phyloP scores from a whole-genome alignment of 2,113 vertebrate species.

The Lutjanus erythropterus region DNA sequence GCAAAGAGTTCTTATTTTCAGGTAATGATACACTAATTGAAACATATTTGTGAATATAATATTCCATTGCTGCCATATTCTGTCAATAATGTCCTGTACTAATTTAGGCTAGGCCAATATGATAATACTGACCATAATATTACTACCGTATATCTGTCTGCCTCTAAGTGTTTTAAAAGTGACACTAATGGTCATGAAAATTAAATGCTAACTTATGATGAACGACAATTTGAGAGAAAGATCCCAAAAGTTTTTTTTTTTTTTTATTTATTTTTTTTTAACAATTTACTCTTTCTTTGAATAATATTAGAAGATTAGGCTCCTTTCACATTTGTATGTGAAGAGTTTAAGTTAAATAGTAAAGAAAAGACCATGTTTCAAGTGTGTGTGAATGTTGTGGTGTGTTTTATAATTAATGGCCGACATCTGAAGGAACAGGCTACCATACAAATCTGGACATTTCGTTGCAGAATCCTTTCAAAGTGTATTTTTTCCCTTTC shows the following conservation, averaged over 20 bases:
- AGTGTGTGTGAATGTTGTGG: constrained; percentile 1
- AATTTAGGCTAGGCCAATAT: too few relatives aligned
- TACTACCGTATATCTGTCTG: too few relatives aligned
- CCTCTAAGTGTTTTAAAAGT: constrained; percentile 34
- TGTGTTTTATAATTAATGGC: constrained; percentile 56
- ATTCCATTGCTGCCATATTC: too few relatives aligned
- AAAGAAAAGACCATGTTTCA: constrained; percentile 3
- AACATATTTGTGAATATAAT: too few relatives aligned
- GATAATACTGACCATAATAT: too few relatives aligned
- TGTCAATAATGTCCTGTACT: too few relatives aligned
- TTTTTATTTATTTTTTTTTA: too few relatives aligned
- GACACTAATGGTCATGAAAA: background rate
- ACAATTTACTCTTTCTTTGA: constrained; percentile 4
- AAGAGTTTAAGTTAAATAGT: constrained; percentile 2
- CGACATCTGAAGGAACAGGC: constrained; percentile 58
- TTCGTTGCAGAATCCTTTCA: constrained; percentile 57
- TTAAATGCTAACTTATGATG: background rate
- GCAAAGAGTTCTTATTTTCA: too few relatives aligned
- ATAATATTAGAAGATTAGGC: constrained; percentile 2
- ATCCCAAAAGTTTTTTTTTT: constrained; percentile 9
- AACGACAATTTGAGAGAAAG: background rate
- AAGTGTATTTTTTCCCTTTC: constrained; percentile 33
- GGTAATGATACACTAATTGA: too few relatives aligned
- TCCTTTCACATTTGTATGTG: background rate
- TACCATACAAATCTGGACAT: constrained; percentile 53